A percentile compares a stretch with the other conserved stretches of the same genome.
Evolutionary conservation across 2,797 vertebrate species (phyloP).

Genomic region (Perodicticus potto): DNA sequence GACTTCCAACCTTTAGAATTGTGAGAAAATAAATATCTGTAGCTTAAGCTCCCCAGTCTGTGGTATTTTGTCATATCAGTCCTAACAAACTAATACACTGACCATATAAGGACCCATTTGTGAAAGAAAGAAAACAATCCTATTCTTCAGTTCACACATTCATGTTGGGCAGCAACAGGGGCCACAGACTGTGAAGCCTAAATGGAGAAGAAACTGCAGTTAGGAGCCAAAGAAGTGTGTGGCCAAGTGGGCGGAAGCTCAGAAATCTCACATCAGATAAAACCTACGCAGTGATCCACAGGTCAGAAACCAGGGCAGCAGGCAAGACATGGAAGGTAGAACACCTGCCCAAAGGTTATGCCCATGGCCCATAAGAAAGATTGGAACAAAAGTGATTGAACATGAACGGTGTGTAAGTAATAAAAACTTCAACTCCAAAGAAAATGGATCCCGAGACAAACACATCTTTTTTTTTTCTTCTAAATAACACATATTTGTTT

Average conservation of each 20-base stretch:
- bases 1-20: not conserved
- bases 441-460: not conserved
- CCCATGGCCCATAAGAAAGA: not conserved
- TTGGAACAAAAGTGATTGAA: not conserved
- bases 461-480: not conserved
- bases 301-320: not conserved
- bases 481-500: not conserved
- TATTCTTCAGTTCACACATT: not conserved
- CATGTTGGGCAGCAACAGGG: not conserved
- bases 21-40: too few relatives aligned
- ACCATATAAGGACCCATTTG: not conserved
- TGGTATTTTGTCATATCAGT: too few relatives aligned
- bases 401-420: not conserved
- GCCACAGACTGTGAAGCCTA: not conserved
- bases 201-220: not conserved
- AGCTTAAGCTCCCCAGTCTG: too few relatives aligned
- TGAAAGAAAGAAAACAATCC: constrained; percentile 3
- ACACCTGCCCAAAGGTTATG: not conserved
- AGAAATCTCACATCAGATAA: not conserved
- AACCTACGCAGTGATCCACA: not conserved
- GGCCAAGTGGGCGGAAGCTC: not conserved
- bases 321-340: not conserved
- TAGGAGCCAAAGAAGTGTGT: not conserved
- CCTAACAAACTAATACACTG: not conserved
- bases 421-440: not conserved